Evolutionary conservation across 2,888 invertebrate genomes (phyloP).

Genomic region (Temnothorax ravouxi): DNA sequence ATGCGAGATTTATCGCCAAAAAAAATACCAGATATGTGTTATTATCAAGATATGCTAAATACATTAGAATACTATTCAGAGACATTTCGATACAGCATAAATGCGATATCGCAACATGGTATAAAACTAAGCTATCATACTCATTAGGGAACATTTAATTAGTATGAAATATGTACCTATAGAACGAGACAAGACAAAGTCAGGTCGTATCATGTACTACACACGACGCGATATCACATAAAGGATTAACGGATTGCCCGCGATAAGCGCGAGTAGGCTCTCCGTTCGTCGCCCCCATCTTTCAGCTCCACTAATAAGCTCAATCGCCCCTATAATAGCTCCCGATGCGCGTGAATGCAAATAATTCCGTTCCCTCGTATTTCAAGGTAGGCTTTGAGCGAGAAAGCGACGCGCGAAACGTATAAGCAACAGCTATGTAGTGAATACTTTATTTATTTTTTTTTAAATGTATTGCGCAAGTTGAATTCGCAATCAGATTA

Average conservation of each 20-base stretch:
- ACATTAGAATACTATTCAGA: background rate
- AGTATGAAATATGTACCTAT: background rate
- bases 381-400: background rate
- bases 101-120: background rate
- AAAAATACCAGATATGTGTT: background rate
- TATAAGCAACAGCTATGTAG: background rate
- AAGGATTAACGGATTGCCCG: slow-evolving; percentile 9
- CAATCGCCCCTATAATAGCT: background rate
- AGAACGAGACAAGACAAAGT: background rate
- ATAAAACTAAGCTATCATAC: background rate
- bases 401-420: background rate
- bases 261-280: background rate
- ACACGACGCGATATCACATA: background rate
- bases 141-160: slow-evolving; percentile 5
- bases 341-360: background rate
- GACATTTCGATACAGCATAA: background rate
- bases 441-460: background rate
- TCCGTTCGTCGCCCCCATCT: background rate
- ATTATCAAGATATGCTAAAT: background rate
- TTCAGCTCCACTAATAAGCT: slow-evolving; percentile 12
- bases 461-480: background rate
- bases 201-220: no score
- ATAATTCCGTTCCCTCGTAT: slow-evolving; percentile 18
- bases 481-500: slow-evolving; percentile 4
- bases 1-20: background rate